Evolutionary conservation across 2,113 vertebrate genomes (phyloP), one percentile per base, ranked within the genome.

Genomic region (Mormyrus lacerda): DNA sequence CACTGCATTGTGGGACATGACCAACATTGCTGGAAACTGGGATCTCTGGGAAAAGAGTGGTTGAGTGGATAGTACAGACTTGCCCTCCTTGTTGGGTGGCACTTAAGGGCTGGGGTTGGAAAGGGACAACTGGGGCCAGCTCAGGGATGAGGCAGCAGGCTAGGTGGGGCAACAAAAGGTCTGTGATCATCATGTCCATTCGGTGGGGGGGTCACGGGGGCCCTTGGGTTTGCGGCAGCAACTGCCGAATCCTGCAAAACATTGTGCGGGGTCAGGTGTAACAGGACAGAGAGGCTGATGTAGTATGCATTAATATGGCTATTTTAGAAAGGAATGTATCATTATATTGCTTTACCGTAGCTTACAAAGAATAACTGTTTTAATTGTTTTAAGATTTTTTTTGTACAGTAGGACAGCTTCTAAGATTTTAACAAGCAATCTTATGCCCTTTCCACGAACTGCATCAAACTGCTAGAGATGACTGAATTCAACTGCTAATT

Each of bases 161-260:
- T 93, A 92, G 93, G 91, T 89, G 79, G 85, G 47, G n/a, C 93
- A 89, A 88, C 21, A 51, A 88, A 1, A 39, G 92, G 91, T 91
- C 83, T 91, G 90, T 91, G 92, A 91, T 91, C 94, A 96, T 98
- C 96, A 98, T 95, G 97, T 98, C 98, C 97, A 98, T 96, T 97
- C 96, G 92, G 96, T 93, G 83, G 98, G 97, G 85, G 96, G 96
- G 85, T 97, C 95, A 93, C 96, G 95, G 88, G 97, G 97, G 94
- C 97, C 97, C 97, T 94, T 97, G 91, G 97, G 97, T 92, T 97
- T 97, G 93, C 95, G 95, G 94, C 97, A 96, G 92, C 96, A 97
- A 94, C 96, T 98, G 94, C 97, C 96, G 94, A 97, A 98, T 93
- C 97, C 98, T 99, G 91, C 89, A 90, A 85, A 94, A 91, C 92